Base-by-base conservation (phyloP, 2,113 vertebrate genomes). In the Symphodus melops region DNA sequence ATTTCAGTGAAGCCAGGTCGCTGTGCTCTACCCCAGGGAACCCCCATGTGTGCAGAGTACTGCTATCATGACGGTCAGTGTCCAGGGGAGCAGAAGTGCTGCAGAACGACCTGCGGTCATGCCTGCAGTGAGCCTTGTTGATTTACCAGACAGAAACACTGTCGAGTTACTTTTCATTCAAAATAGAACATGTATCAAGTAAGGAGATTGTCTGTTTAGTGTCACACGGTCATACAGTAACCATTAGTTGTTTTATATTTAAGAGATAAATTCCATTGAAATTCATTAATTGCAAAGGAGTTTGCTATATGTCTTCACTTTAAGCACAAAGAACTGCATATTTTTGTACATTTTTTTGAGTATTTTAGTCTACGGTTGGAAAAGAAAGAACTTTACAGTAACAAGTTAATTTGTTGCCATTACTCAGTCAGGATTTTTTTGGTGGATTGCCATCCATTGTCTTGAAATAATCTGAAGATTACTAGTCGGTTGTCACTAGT, bases 1-100 rank as follows among this genome's bases (percentile, higher is more conserved):
- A 11, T 70, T 3, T 19, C 83, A 94, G 94, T 93, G 86, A 94
- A 93, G 79, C 83, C 19, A 6, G 92, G 93, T 5, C 84, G 76
- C 33, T 95, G 94, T 36, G n/a, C 87, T 5, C 21, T 54, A 17
- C 88, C 88, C 19, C 85, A 84, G 63, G 76, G 84, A 37, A 92
- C 92, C n/a, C 51, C 61, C 16, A 91, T 92, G 87, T 95, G 93
- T 79, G 93, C 91, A 0, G 92, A 93, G 80, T 93, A 83, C 82
- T 95, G 93, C 66, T 81, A 91, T 46, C 91, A 94, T 16, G 94
- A 95, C 8, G 91, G 88, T 19, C 77, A 94, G 67, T 94, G 92
- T 74, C 86, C 92, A 4, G 91, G 62, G 16, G 79, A 90, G 57
- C 88, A 94, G 83, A 94, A 93, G 84, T 95, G 93, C 80, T 95